Evolutionary conservation across 2,888 invertebrate species (phyloP), one percentile per base, ranked within the genome.

Genomic region (Caradrina clavipalpis): DNA sequence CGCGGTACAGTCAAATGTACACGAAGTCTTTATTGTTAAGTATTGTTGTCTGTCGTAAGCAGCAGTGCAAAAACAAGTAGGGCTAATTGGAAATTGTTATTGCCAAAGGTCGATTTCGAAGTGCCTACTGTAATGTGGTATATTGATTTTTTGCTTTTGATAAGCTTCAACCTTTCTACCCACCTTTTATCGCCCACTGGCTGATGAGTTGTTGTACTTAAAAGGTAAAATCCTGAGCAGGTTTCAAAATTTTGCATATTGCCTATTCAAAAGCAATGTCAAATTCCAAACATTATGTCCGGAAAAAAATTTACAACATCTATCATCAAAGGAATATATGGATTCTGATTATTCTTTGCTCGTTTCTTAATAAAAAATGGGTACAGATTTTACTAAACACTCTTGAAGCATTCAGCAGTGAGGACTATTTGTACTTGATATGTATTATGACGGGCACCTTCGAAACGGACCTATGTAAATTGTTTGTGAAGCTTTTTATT

Each of bases 81-180:
- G 19, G 35, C 13, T 66, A 26, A 47, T 66, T 45, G 22, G 50
- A 21, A 51, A 66, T 4, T 45, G 51, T 66, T 71, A 66, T 75
- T 45, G 51, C n/a, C 5, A 76, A 68, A 72, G 69, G 53, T 54
- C 53, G 42, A 42, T 42, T 70, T 69, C 15, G 49, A 69, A 13
- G 19, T 51, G 13, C 1, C 22, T 65, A 42, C 39, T 51, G 26
- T 47, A 22, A 67, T 53, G 47, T 51, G 57, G 42, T 58, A 39
- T 39, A 73, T 54, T 49, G 47, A 54, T 54, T 72, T 57, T 72
- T 57, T 69, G 35, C 13, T 49, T 57, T 49, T 68, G 19, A 17
- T 8, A 8, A 19, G n/a, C 7, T 10, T 13, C 45, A 58, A 49
- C 31, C 49, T 68, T 31, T 54, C 31, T 56, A 22, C 61, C 70